Base-by-base conservation (phyloP, 2,888 invertebrate species). In the Cephus pulcher region DNA sequence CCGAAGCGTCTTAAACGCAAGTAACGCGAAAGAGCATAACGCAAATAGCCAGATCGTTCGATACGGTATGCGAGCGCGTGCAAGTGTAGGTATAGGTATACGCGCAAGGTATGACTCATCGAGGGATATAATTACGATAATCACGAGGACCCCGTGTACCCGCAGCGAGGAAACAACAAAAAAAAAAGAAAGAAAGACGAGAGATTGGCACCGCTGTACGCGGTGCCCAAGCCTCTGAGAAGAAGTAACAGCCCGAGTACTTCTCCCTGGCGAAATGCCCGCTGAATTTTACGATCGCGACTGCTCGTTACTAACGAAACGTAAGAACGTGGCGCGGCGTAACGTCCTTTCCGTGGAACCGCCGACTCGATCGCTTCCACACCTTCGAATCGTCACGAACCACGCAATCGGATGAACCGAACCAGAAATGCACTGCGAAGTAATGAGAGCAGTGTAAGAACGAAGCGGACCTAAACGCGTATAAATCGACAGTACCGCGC, bases 91-190 rank as follows among this genome's bases (percentile, higher is more conserved):
- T 71, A 34, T 71, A 23, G 32, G 4, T 34, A 71, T 74, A 56
- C 74, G 77, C 77, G 77, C 74, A n/a, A 56, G 77, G 77, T 32
- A 77, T 77, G 77, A 77, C 77, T 77, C 77, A 77, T 68, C 68
- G 56, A 40, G 74, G 68, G 73, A 77, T 74, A 74, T 77, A 77
- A 74, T 77, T 77, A 77, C 56, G 77, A 77, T 34, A 71, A 77
- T 77, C 73, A 68, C 30, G 69, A 33, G 68, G 30, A 30, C 71
- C 71, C 23, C 71, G 71, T 34, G 30, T 34, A 71, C 71, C 12
- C 32, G 71, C 30, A 71, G 12, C 71, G 32, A 71, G 30, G 34
- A 12, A 71, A 71, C 30, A 34, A 3, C 23, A 9, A 9, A 6
- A 56, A 56, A 23, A 40, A 56, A 23, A 40, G n/a, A 70, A 70